Percentiles rank a stretch among this genome's conserved stretches.
These are phyloP conservation scores for Bellardia pandia DNA, from an alignment of 2,888 invertebrate species.

Conservation along the genomic window DNA sequence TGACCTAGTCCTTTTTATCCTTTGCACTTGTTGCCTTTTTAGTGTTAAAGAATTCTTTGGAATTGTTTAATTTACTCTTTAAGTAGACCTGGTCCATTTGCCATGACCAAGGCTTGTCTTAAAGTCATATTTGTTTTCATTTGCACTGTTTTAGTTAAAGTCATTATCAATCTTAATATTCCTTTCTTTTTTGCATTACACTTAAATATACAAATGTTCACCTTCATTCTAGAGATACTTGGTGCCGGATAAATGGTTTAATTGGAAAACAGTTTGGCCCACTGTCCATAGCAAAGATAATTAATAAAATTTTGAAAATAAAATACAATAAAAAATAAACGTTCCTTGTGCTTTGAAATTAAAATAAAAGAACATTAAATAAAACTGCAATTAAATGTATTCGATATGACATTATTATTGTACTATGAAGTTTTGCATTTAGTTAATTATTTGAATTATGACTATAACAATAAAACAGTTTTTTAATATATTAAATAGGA, in stretches of 20 bases:
- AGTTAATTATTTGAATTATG: no score
- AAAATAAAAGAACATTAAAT: slow-evolving; percentile 15
- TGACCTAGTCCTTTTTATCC: slow-evolving; percentile 19
- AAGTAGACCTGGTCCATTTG: slow-evolving; percentile 31
- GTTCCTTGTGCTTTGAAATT: slow-evolving; percentile 19
- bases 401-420: background rate
- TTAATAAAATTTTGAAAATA: slow-evolving; percentile 13
- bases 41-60: background rate
- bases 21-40: slow-evolving; percentile 16
- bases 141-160: slow-evolving; percentile 22
- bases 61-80: background rate
- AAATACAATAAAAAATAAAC: slow-evolving; percentile 10
- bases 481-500: no score
- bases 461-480: no score
- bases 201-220: slow-evolving; percentile 63
- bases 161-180: slow-evolving; percentile 18
- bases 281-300: slow-evolving; percentile 71
- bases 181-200: slow-evolving; percentile 23
- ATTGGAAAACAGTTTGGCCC: slow-evolving; percentile 82
- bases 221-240: slow-evolving; percentile 81
- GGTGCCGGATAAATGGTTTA: slow-evolving; percentile 81
- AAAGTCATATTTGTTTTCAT: slow-evolving; percentile 13
- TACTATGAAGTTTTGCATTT: background rate
- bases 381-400: background rate
- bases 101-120: slow-evolving; percentile 39